Conservation (phyloP, 2,888 invertebrate genomes). For the Polyommatus icarus region DNA sequence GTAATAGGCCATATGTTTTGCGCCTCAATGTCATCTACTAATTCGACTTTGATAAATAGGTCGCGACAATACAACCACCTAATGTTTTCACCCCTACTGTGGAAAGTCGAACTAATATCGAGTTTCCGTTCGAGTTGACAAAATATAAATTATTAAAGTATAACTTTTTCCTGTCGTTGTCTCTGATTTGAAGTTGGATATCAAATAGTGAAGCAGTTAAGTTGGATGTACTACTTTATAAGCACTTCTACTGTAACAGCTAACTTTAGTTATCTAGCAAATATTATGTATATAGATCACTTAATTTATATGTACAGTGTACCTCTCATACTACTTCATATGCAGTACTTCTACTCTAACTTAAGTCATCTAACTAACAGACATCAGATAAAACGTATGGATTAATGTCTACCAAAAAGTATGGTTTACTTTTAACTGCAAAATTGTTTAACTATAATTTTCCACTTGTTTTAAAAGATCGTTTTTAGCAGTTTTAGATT, state of each 20-base stretch:
- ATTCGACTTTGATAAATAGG: constrained; percentile 73
- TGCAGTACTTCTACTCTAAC: no score
- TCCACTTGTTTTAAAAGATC: not conserved
- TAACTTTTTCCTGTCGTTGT: not conserved
- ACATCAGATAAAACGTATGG: no score
- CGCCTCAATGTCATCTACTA: constrained; percentile 68
- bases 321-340: no score
- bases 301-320: no score
- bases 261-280: no score
- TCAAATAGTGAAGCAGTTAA: not conserved
- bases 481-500: not conserved
- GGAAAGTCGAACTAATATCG: not conserved
- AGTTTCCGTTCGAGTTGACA: not conserved
- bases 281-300: no score
- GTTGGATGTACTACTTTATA: not conserved
- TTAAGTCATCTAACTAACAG: no score
- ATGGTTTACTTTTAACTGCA: no score
- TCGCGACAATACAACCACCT: constrained; percentile 54
- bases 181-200: not conserved
- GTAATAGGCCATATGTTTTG: constrained; percentile 66
- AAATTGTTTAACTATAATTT: not conserved
- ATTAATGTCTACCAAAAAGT: no score
- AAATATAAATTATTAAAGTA: not conserved
- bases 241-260: no score
- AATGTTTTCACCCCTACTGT: constrained; percentile 42